Evolutionary conservation across 2,797 vertebrate genomes (phyloP).

Genomic region (Lagorchestes hirsutus): DNA sequence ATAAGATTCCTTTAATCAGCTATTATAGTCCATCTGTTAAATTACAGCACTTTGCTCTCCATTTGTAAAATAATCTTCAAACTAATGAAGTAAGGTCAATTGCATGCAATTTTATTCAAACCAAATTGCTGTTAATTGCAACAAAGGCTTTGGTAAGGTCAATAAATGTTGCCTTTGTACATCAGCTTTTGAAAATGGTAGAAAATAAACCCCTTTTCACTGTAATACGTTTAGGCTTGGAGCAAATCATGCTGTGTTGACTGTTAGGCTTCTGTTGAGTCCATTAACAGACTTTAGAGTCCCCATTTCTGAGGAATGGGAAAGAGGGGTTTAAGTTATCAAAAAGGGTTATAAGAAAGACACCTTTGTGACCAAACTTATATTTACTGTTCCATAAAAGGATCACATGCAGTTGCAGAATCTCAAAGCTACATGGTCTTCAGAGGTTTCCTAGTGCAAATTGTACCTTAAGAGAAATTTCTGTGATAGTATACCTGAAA

Average conservation of each 20-base stretch:
- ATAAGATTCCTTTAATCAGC: constrained; percentile 82
- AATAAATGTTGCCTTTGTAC: constrained; percentile 74
- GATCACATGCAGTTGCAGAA: neutral
- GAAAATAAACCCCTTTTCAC: constrained; percentile 69
- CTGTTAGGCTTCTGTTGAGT: neutral
- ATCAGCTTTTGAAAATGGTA: constrained; percentile 59
- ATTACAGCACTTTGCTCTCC: constrained; percentile 81
- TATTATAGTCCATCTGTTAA: constrained; percentile 81
- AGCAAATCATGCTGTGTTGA: neutral
- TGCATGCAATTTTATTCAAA: constrained; percentile 72
- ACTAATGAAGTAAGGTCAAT: constrained; percentile 84
- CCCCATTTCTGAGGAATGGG: neutral
- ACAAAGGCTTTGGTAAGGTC: constrained; percentile 71
- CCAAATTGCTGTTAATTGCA: constrained; percentile 82
- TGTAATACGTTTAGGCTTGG: neutral
- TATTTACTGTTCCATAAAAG: neutral
- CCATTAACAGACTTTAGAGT: constrained; percentile 4
- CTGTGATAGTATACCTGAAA: neutral
- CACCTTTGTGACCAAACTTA: rapidly evolving
- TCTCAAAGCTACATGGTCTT: neutral
- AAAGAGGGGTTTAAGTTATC: neutral
- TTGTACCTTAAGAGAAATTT: neutral
- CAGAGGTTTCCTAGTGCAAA: neutral
- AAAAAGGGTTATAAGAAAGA: neutral
- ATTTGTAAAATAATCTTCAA: constrained; percentile 82